Evolutionary conservation across 1,140 invertebrate species (phyloP).

Genomic region (Lerema accius): DNA sequence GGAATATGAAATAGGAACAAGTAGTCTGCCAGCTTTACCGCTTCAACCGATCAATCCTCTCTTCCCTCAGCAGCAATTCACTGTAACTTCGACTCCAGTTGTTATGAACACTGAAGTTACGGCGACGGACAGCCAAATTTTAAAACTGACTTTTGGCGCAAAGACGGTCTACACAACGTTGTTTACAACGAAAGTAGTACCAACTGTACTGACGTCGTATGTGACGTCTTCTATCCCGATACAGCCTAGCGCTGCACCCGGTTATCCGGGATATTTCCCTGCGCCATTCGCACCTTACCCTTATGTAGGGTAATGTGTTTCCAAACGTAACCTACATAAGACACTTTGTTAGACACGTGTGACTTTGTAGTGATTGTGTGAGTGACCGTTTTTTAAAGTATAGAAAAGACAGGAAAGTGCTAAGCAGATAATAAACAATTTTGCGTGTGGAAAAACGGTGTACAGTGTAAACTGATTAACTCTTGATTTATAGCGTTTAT

Average conservation of each 20-base stretch:
- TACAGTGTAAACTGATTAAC: slow-evolving; percentile 50
- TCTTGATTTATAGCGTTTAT: slow-evolving; percentile 58
- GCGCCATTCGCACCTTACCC: slow-evolving; percentile 89
- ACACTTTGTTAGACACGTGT: slow-evolving; percentile 4
- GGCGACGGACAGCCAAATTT: slow-evolving; percentile 90
- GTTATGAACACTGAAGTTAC: slow-evolving; percentile 91
- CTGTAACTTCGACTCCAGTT: slow-evolving; percentile 91
- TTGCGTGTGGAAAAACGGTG: slow-evolving; percentile 53
- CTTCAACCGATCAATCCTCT: slow-evolving; percentile 81
- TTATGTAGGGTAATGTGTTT: slow-evolving; percentile 86
- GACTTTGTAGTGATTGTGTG: slow-evolving; percentile 37
- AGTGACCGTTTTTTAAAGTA: slow-evolving; percentile 42
- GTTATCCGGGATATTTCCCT: slow-evolving; percentile 89
- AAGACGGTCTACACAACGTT: slow-evolving; percentile 94
- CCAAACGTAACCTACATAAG: slow-evolving; percentile 1
- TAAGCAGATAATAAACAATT: slow-evolving; percentile 62
- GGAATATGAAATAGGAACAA: slow-evolving; percentile 89
- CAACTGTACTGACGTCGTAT: slow-evolving; percentile 91
- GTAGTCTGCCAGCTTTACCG: slow-evolving; percentile 85
- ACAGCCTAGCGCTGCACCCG: slow-evolving; percentile 84
- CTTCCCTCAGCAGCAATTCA: slow-evolving; percentile 87
- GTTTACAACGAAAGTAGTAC: slow-evolving; percentile 92
- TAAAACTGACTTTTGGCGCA: slow-evolving; percentile 94
- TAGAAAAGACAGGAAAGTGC: slow-evolving; percentile 44
- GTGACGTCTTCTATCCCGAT: slow-evolving; percentile 90